Percentiles rank a stretch among this genome's conserved stretches.
phyloP scores from a whole-genome alignment of 2,888 invertebrate genomes.

The Agonopterix heracliana region DNA sequence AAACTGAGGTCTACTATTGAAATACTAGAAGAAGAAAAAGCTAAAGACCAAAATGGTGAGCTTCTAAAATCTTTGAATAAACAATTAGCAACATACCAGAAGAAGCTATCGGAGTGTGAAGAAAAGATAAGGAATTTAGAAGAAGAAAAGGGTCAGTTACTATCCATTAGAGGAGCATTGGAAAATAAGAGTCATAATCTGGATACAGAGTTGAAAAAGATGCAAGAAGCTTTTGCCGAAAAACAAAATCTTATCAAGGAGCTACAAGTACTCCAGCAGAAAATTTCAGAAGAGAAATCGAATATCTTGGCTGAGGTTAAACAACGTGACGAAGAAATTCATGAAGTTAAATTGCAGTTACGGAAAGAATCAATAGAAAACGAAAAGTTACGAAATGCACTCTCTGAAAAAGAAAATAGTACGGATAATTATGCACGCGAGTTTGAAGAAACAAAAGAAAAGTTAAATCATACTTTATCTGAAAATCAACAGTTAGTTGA shows the following conservation, averaged over 20 bases:
- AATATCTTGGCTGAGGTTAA: constrained; percentile 63
- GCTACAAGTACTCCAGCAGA: constrained; percentile 62
- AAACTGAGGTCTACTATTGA: constrained; percentile 69
- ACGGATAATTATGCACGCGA: constrained; percentile 63
- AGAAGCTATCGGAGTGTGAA: constrained; percentile 55
- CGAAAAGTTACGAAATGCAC: constrained; percentile 77
- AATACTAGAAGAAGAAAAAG: constrained; percentile 64
- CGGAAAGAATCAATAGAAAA: constrained; percentile 78
- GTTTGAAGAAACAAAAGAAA: constrained; percentile 56
- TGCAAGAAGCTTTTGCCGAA: constrained; percentile 60
- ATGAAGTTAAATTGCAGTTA: constrained; percentile 68
- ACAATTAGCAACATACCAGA: constrained; percentile 65
- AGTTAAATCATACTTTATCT: constrained; percentile 47
- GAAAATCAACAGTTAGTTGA: constrained; percentile 60
- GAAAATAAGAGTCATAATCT: constrained; percentile 45
- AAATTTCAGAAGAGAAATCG: constrained; percentile 64
- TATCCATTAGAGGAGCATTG: constrained; percentile 42
- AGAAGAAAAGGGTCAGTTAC: constrained; percentile 58
- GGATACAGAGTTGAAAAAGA: constrained; percentile 51
- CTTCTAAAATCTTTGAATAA: constrained; percentile 71
- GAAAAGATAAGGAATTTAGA: constrained; percentile 57
- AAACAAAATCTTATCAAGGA: constrained; percentile 64
- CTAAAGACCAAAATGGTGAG: constrained; percentile 67
- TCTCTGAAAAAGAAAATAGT: constrained; percentile 71
- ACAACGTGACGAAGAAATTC: constrained; percentile 74